Percentiles rank a stretch among this genome's conserved stretches.
Evolutionary conservation across 2,797 vertebrate species (phyloP).

Genomic region (Muscicapa comitata): DNA sequence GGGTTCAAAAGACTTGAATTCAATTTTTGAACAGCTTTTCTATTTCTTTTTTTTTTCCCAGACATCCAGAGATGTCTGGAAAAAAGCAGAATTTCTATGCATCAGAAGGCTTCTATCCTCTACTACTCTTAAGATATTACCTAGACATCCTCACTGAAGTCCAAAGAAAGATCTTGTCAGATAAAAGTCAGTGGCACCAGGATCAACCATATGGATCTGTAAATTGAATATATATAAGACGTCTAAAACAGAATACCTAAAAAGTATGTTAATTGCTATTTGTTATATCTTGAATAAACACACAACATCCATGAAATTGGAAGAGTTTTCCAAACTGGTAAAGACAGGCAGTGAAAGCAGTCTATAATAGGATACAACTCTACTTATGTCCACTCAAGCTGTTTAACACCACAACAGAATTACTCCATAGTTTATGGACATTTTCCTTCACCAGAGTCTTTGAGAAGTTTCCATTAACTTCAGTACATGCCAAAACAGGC

Average conservation of each 20-base stretch:
- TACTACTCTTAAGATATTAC: background rate
- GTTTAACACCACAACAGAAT: constrained; percentile 18
- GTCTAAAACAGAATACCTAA: background rate
- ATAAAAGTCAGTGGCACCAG: background rate
- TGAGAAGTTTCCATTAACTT: constrained; percentile 27
- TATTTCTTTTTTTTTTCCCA: background rate
- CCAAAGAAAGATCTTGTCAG: background rate
- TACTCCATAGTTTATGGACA: background rate
- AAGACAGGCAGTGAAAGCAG: background rate
- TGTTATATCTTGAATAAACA: background rate
- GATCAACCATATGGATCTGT: background rate
- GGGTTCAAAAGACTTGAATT: background rate
- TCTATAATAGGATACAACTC: background rate
- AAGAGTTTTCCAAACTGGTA: background rate
- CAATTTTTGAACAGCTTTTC: background rate
- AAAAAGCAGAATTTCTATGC: background rate
- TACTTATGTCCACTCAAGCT: background rate
- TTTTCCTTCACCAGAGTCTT: constrained; percentile 18
- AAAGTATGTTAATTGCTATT: background rate
- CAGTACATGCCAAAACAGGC: constrained; percentile 10
- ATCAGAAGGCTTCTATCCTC: background rate
- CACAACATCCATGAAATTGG: background rate
- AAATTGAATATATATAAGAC: background rate
- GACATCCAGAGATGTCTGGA: background rate
- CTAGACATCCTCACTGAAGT: background rate